These are phyloP conservation scores for Malurus alboscapulatus DNA, from an alignment of 2,113 vertebrate species.

Conservation along the genomic window DNA sequence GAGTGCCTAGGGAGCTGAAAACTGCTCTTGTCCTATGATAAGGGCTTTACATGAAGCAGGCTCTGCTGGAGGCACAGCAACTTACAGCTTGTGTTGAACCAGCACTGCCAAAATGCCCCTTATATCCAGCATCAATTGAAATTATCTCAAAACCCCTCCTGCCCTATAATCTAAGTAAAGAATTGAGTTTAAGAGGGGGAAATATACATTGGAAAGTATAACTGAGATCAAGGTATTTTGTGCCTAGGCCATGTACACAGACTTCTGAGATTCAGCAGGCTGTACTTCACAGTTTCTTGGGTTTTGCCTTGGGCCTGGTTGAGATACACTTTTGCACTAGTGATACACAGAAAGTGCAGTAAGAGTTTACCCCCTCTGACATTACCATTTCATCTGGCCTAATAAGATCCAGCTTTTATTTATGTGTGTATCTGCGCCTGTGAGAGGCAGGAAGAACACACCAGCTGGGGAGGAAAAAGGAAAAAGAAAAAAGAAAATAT, in stretches of 20 bases:
- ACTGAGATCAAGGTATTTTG: neutral
- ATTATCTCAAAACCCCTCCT: neutral
- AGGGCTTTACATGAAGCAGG: neutral
- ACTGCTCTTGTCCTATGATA: neutral
- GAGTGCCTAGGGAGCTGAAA: neutral
- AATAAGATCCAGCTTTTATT: slow-evolving; percentile 20
- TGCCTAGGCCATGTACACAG: neutral
- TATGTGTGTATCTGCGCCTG: neutral
- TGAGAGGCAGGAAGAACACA: neutral
- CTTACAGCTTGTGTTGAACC: neutral
- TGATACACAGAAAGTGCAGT: neutral
- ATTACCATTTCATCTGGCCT: neutral
- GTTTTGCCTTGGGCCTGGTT: neutral
- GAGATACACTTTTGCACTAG: neutral
- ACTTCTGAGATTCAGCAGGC: neutral
- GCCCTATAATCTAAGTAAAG: neutral
- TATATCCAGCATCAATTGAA: neutral
- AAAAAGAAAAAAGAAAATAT: neutral
- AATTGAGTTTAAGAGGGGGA: neutral
- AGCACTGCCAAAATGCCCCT: neutral
- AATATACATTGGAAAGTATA: neutral
- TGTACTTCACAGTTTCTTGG: neutral
- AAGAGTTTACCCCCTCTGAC: neutral
- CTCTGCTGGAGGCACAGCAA: neutral
- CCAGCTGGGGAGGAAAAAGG: neutral